Evolutionary conservation across 2,888 invertebrate genomes (phyloP).

Genomic region (Tiphia femorata): DNA sequence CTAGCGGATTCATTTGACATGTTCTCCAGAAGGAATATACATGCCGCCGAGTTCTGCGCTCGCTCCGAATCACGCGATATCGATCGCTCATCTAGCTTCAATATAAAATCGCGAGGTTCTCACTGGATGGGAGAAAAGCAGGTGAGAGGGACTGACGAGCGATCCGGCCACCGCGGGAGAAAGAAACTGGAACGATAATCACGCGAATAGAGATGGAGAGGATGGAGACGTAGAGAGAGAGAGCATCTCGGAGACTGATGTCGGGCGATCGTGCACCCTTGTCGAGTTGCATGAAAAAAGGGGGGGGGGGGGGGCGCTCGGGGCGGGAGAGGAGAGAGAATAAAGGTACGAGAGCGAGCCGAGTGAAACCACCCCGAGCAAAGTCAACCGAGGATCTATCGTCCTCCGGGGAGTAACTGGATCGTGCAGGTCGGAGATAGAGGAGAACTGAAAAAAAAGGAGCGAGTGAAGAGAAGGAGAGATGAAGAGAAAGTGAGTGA

Average conservation of each 20-base stretch:
- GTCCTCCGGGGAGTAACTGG: conserved; percentile 61
- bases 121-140: too few relatives aligned
- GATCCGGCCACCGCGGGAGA: too few relatives aligned
- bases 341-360: conserved; percentile 13
- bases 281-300: not conserved
- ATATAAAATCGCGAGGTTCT: too few relatives aligned
- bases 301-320: not conserved
- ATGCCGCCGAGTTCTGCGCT: too few relatives aligned
- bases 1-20: too few relatives aligned
- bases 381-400: conserved; percentile 63
- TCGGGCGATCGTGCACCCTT: not conserved
- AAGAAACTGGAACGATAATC: conserved; percentile 14
- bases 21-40: too few relatives aligned
- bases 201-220: conserved; percentile 9
- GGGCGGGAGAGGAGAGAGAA: conserved; percentile 1
- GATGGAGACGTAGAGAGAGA: conserved; percentile 3
- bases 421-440: conserved; percentile 49
- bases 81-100: too few relatives aligned
- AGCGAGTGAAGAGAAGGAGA: conserved; percentile 22
- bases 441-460: conserved; percentile 34
- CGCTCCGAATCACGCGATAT: too few relatives aligned
- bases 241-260: not conserved
- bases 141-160: too few relatives aligned
- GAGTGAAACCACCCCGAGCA: conserved; percentile 53
- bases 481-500: conserved; percentile 24